A percentile compares a stretch with the other conserved stretches of the same genome.
These are phyloP conservation scores for Darevskia nairensis DNA, from an alignment of 2,797 vertebrate genomes.

Conservation along the genomic window DNA sequence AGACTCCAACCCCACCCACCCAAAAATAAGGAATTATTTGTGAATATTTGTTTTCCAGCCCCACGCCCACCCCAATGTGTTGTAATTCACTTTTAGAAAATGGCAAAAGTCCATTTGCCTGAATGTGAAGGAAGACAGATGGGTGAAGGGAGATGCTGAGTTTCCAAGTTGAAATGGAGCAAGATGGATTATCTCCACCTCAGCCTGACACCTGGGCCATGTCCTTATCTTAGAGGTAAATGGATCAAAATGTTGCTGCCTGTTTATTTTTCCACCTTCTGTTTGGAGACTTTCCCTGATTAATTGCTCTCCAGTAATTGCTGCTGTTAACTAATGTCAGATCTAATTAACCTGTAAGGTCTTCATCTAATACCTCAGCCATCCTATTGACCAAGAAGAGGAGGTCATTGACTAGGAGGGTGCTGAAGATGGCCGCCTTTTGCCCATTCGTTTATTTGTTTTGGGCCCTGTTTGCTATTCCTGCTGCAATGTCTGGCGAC, in stretches of 20 bases:
- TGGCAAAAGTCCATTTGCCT: constrained; percentile 66
- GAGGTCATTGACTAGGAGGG: constrained; percentile 75
- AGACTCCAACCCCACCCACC: neutral
- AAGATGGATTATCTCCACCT: constrained; percentile 78
- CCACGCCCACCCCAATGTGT: constrained; percentile 8
- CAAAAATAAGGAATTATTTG: constrained; percentile 29
- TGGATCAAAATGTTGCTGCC: constrained; percentile 75
- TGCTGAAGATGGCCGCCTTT: constrained; percentile 75
- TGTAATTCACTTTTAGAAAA: constrained; percentile 59
- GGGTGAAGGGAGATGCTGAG: constrained; percentile 69
- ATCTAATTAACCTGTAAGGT: constrained; percentile 82
- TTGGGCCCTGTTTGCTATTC: constrained; percentile 89
- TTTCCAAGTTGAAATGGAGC: constrained; percentile 71
- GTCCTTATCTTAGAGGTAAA: constrained; percentile 76
- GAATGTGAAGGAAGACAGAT: constrained; percentile 69
- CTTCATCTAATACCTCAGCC: constrained; percentile 72
- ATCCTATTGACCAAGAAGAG: constrained; percentile 63
- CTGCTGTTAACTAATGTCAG: constrained; percentile 85
- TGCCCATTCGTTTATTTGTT: constrained; percentile 87
- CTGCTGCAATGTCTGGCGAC: constrained; percentile 83
- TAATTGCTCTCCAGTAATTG: constrained; percentile 83
- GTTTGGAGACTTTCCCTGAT: constrained; percentile 87
- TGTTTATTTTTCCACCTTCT: constrained; percentile 87
- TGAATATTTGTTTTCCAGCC: neutral
- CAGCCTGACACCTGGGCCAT: constrained; percentile 80